A percentile compares a stretch with the other conserved stretches of the same genome.
Evolutionary conservation across 1,140 invertebrate genomes (phyloP).

Genomic region (Tribolium castaneum): DNA sequence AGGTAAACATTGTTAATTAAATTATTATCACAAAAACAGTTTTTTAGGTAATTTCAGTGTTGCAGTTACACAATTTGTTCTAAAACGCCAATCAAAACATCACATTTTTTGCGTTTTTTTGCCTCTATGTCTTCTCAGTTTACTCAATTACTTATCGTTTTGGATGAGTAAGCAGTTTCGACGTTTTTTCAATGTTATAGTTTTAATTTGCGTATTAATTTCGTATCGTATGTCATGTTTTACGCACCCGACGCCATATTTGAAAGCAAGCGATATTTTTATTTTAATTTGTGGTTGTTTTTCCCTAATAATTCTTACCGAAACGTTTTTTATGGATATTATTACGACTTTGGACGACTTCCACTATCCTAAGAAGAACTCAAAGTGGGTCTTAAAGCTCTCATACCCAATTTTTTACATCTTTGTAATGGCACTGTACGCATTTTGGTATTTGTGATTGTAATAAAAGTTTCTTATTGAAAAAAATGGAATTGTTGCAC

Average conservation of each 20-base stretch:
- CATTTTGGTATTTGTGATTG: background rate
- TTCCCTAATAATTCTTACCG: slow-evolving; percentile 30
- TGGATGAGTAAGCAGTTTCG: slow-evolving; percentile 36
- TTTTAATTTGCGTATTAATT: slow-evolving; percentile 34
- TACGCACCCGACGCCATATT: slow-evolving; percentile 38
- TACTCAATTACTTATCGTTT: slow-evolving; percentile 44
- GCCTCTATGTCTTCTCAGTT: slow-evolving; percentile 34
- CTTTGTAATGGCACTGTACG: slow-evolving; percentile 31
- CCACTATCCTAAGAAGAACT: too few species aligned
- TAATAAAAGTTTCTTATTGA: background rate
- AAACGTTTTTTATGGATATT: slow-evolving; percentile 37
- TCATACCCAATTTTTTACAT: slow-evolving; percentile 28
- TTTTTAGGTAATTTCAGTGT: slow-evolving; percentile 50
- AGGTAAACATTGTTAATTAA: background rate
- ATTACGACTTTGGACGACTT: too few species aligned
- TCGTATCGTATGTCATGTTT: slow-evolving; percentile 42
- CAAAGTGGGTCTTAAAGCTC: slow-evolving; percentile 4
- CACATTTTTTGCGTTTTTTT: slow-evolving; percentile 42
- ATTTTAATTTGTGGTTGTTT: slow-evolving; percentile 41
- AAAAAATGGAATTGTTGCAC: too few species aligned
- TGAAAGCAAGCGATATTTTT: slow-evolving; percentile 51
- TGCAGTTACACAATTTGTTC: slow-evolving; percentile 20
- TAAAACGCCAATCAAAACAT: slow-evolving; percentile 41
- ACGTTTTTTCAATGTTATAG: slow-evolving; percentile 4
- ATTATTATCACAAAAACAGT: background rate